Evolutionary conservation across 2,113 vertebrate genomes (phyloP).

Genomic region (Megaceryle maxima): DNA sequence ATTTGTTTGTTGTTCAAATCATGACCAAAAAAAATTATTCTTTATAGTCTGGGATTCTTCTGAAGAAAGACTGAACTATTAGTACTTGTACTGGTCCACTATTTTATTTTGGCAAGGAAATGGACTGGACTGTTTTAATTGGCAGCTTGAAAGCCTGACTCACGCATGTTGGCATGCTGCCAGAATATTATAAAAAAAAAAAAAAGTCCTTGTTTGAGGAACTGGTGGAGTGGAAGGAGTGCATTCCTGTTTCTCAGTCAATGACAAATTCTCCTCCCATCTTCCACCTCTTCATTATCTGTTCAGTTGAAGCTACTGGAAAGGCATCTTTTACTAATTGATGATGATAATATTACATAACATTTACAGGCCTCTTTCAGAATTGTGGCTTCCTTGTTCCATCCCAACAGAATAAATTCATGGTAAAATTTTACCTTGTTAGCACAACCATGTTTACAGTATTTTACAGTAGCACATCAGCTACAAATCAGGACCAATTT

Average conservation of each 20-base stretch:
- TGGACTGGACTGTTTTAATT: not conserved
- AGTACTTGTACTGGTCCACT: not conserved
- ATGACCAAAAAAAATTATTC: not conserved
- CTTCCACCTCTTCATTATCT: conserved; percentile 16
- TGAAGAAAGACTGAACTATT: not conserved
- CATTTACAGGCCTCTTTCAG: not conserved
- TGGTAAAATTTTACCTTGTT: not conserved
- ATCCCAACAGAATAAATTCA: not conserved
- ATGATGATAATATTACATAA: not conserved
- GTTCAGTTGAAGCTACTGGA: not conserved
- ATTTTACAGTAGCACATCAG: not conserved
- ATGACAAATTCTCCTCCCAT: conserved; percentile 15
- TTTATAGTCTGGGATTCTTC: not conserved
- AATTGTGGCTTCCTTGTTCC: not conserved
- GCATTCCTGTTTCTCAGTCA: not conserved
- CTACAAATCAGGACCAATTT: not conserved
- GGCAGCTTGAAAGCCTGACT: not conserved
- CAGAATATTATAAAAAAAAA: not conserved
- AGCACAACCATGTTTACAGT: not conserved
- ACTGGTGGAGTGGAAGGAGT: not conserved
- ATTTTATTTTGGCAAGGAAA: not conserved
- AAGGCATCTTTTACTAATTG: conserved; percentile 20
- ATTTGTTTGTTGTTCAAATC: not conserved
- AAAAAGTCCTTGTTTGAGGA: not conserved
- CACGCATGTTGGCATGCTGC: not conserved